Percentiles rank a stretch among this genome's conserved stretches.
These are phyloP conservation scores for Octonoba sinensis DNA, from an alignment of 2,888 invertebrate species.

Conservation along the genomic window DNA sequence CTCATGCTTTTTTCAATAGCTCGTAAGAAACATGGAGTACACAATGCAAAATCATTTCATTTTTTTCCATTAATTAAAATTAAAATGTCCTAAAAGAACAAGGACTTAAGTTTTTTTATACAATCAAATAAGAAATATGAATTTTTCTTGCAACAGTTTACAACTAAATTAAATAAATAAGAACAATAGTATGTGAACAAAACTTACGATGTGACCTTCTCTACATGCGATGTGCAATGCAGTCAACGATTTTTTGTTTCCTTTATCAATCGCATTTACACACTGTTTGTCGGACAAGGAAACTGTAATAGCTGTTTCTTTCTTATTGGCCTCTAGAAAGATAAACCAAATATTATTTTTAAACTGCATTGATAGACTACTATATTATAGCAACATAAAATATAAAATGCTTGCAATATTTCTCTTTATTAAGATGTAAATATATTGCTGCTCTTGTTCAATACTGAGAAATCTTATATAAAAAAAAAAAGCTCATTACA, in stretches of 20 bases:
- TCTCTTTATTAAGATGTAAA: no score
- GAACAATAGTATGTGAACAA: neutral
- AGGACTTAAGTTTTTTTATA: no score
- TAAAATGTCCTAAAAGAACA: no score
- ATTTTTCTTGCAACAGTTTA: neutral
- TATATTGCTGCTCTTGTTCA: no score
- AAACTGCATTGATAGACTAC: neutral
- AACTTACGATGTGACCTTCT: slow-evolving; percentile 70
- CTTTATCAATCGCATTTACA: slow-evolving; percentile 70
- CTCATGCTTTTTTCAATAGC: no score
- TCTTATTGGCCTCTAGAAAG: slow-evolving; percentile 42
- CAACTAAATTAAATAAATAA: neutral
- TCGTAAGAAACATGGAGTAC: no score
- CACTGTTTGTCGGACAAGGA: slow-evolving; percentile 68
- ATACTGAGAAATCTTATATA: no score
- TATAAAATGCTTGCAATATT: no score
- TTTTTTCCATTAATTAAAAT: no score
- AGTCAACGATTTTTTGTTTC: slow-evolving; percentile 70
- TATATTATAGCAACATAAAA: no score
- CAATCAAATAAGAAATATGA: neutral
- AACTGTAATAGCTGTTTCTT: slow-evolving; percentile 51
- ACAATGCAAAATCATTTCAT: no score
- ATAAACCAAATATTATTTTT: neutral
- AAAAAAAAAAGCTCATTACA: no score
- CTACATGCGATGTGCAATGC: slow-evolving; percentile 72